Conservation (phyloP, 2,113 vertebrate genomes). For the Pachyramphus minor region DNA sequence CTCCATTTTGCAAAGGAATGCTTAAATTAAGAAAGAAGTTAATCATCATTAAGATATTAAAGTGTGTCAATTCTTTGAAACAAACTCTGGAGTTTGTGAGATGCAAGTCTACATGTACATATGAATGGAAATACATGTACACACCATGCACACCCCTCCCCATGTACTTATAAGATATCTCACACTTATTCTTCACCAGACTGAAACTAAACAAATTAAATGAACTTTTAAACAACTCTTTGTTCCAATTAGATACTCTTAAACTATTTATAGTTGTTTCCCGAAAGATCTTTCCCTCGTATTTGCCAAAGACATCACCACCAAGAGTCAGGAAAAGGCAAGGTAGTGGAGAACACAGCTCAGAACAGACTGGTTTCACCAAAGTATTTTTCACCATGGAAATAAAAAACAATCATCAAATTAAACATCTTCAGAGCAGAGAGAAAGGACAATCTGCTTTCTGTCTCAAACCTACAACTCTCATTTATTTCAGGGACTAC, state of each 20-base stretch:
- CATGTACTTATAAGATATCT: background rate
- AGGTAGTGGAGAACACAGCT: background rate
- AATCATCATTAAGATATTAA: slow-evolving; percentile 17
- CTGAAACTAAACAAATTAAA: background rate
- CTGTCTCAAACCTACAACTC: background rate
- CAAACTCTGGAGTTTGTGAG: background rate
- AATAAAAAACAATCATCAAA: background rate
- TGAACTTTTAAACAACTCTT: background rate
- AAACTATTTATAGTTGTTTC: background rate
- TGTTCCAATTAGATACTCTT: background rate
- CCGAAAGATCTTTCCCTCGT: background rate
- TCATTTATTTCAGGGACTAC: background rate
- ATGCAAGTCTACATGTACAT: slow-evolving; percentile 31
- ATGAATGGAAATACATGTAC: slow-evolving; percentile 32
- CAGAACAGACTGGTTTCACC: background rate
- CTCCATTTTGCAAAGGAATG: background rate
- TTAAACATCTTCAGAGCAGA: background rate
- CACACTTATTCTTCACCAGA: background rate
- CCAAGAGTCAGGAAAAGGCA: background rate
- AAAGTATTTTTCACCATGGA: background rate
- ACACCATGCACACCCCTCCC: background rate
- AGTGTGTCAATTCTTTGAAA: background rate
- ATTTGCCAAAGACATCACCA: background rate
- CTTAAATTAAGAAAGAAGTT: slow-evolving; percentile 47
- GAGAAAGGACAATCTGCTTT: background rate